Percentiles rank a stretch among this genome's conserved stretches.
Evolutionary conservation across 2,888 invertebrate species (phyloP).

Genomic region (Tricholauxania praeusta): DNA sequence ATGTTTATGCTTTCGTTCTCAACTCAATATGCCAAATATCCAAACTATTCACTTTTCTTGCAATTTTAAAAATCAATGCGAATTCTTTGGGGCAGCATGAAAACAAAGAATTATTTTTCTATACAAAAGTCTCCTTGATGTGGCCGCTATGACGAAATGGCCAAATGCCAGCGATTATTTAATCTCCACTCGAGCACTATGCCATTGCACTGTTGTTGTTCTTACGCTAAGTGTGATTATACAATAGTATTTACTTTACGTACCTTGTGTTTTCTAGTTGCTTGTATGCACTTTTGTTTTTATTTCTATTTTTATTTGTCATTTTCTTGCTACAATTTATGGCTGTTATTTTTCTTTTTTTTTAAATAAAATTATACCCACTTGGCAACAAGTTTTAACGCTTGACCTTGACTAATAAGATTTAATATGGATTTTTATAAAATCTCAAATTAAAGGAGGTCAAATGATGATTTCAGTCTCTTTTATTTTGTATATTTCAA

Average conservation of each 20-base stretch:
- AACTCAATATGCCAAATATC: no score
- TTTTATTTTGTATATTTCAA: no score
- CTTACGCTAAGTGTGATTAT: background rate
- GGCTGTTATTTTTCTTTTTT: background rate
- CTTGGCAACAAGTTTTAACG: background rate
- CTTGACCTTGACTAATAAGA: no score
- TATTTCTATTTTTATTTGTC: constrained; percentile 32
- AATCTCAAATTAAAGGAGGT: no score
- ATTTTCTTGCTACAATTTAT: background rate
- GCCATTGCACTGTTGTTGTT: constrained; percentile 9
- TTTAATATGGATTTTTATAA: no score
- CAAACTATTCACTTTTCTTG: background rate
- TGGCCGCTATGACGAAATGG: constrained; percentile 47
- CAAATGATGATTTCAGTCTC: no score
- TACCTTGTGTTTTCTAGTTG: no score
- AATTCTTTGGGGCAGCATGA: background rate
- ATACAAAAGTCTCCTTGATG: constrained; percentile 45
- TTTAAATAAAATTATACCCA: background rate
- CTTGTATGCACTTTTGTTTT: no score
- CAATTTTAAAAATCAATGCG: background rate
- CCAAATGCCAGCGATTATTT: constrained; percentile 52
- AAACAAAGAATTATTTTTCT: background rate
- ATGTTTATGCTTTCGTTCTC: no score
- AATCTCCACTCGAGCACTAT: constrained; percentile 37
- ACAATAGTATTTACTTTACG: background rate